Base-by-base conservation (phyloP, 2,888 invertebrate genomes). In the Elegia similella region DNA sequence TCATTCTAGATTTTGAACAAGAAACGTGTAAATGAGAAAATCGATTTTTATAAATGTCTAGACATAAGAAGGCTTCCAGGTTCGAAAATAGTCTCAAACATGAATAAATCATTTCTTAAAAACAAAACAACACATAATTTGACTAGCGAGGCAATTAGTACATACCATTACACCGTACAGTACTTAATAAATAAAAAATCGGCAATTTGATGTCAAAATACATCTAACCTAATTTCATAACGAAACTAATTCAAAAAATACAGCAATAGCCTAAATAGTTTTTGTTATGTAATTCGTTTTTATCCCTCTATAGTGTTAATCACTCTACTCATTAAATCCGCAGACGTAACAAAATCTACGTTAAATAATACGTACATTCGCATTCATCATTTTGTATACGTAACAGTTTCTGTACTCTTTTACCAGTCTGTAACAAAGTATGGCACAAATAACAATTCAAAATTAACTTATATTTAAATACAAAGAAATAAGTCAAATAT, bases 61-160 rank as follows among this genome's bases (percentile, higher is more conserved):
- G 23, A 23, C 2, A 23, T 23, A 23, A 3, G 23, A 23, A 38
- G 12, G n/a, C 38, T 38, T 53, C 52, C 42, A 42, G 42, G 52
- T 47, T 52, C 17, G 17, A 13, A 13, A 29, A 55, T 32, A 13
- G 44, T 44, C 64, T 63, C 59, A 61, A 62, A 57, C 60, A 55
- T 54, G 57, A 59, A 60, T 50, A 62, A 62, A 67, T 62, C 48
- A 61, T 62, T 62, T 65, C 68, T 64, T 65, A 67, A 66, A 59
- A 66, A 60, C 63, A 68, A 67, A 70, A 67, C 60, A 72, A 69
- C 68, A 76, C 66, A 71, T 67, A 59, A 76, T 77, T 80, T 82
- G 83, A 83, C 83, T 83, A 83, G 82, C 73, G 72, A 76, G 73
- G 72, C 75, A 75, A 66, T 67, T 62, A 60, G 59, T 69, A 12